A percentile compares a stretch with the other conserved stretches of the same genome.
Conservation (phyloP, 2,113 vertebrate species). For the Phylloscopus trochiloides region DNA sequence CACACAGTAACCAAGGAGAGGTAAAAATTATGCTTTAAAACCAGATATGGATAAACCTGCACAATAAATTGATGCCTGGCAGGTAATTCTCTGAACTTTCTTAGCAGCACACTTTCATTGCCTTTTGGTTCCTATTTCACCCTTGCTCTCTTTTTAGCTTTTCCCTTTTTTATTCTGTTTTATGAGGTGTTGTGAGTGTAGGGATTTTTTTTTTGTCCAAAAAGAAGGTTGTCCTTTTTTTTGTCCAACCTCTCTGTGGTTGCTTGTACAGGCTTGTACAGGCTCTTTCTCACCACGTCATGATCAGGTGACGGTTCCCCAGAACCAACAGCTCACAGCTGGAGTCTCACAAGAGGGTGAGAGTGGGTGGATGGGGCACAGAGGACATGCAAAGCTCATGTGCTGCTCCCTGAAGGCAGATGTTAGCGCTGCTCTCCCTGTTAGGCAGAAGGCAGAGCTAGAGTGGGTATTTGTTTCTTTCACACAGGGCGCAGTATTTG, state of each 20-base stretch:
- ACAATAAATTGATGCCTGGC: background rate
- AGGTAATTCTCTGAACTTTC: background rate
- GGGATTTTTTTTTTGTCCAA: background rate
- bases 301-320: background rate
- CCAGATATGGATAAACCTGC: background rate
- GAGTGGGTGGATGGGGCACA: fast-evolving
- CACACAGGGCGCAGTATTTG: fast-evolving
- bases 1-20: background rate
- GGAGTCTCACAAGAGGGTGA: background rate
- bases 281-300: fast-evolving
- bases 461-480: background rate
- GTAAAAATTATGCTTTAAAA: background rate
- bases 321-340: background rate
- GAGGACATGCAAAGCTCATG: fast-evolving
- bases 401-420: background rate
- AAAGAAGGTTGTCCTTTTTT: background rate
- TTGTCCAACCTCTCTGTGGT: background rate
- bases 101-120: background rate
- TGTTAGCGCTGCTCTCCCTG: background rate
- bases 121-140: background rate
- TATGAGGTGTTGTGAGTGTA: background rate
- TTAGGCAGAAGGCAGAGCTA: background rate
- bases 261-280: fast-evolving
- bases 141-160: fast-evolving
- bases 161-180: background rate